Evolutionary conservation across 64 coral and sea anemone species (phyloP), one percentile per base, ranked within the genome.

Genomic region (Montipora sp.): DNA sequence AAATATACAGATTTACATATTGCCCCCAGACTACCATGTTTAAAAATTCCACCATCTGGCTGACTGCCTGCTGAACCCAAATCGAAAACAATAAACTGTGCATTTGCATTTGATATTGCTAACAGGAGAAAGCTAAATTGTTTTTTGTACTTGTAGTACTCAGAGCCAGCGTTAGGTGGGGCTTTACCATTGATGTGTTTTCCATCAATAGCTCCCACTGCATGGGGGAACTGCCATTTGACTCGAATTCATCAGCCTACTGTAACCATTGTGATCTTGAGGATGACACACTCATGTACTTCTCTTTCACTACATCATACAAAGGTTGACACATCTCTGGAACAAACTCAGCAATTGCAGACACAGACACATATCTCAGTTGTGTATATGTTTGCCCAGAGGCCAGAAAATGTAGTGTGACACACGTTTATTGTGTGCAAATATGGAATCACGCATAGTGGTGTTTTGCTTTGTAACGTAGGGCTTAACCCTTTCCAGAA

Each of bases 71-170:
- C 53, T 27, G 80, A 58, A 83, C 80, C 51, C 19, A 83, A 19
- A 14, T 83, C 80, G 23, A 83, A 58, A 5, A 5, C 53, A 63
- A 83, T n/a, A 59, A 83, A 61, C 53, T 60, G 60, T 23, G 36
- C 4, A 63, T 83, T 83, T 58, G 80, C 80, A 83, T 83, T 53
- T 9, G 36, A 0, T 0, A 83, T 60, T 21, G 80, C 49, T 44
- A 83, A 83, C 19, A 83, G 23, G 23, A 83, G 0, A 83, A 93
- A 72, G 8, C 75, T 73, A 43, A 88, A 88, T 51, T 80, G 74
- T 79, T 88, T 88, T 58, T 87, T 93, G 60, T 93, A 93, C 0
- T 93, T 93, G 15, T 88, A 93, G 23, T 88, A 93, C 43, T 93
- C 75, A 24, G 83, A 93, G 18, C 91, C 91, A 87, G 24, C 15